phyloP scores from a whole-genome alignment of 2,888 invertebrate species.

The Limnephilus lunatus region DNA sequence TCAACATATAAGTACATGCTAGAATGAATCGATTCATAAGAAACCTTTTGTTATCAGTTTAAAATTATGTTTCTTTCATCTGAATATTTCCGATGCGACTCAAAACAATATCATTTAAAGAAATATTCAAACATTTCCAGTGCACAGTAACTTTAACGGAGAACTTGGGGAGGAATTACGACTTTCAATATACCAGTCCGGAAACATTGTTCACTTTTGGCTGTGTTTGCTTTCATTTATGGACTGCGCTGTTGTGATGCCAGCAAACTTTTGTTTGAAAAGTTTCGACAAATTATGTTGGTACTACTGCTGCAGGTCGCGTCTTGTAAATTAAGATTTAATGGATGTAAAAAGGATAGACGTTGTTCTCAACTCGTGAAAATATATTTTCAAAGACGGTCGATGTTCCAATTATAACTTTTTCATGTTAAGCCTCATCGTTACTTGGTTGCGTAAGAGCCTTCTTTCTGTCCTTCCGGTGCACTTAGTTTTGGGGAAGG shows the following conservation, averaged over 20 bases:
- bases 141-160: background rate
- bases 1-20: too few relatives aligned
- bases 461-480: background rate
- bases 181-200: conserved; percentile 21
- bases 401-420: background rate
- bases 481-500: background rate
- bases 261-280: conserved; percentile 5
- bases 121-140: background rate
- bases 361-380: background rate
- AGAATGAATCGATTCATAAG: too few relatives aligned
- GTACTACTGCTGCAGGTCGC: background rate
- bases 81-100: background rate
- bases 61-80: background rate
- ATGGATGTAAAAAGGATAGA: background rate
- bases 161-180: conserved; percentile 31
- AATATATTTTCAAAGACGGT: background rate
- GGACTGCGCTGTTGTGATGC: conserved; percentile 11
- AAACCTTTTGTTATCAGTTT: background rate
- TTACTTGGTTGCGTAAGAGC: background rate
- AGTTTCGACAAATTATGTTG: conserved; percentile 18
- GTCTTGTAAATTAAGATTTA: background rate
- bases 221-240: background rate
- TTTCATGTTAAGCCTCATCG: background rate
- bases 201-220: background rate
- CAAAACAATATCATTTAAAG: background rate